Percentiles rank a stretch among this genome's conserved stretches.
phyloP scores from a whole-genome alignment of 2,113 vertebrate genomes.

The Physeter macrocephalus region DNA sequence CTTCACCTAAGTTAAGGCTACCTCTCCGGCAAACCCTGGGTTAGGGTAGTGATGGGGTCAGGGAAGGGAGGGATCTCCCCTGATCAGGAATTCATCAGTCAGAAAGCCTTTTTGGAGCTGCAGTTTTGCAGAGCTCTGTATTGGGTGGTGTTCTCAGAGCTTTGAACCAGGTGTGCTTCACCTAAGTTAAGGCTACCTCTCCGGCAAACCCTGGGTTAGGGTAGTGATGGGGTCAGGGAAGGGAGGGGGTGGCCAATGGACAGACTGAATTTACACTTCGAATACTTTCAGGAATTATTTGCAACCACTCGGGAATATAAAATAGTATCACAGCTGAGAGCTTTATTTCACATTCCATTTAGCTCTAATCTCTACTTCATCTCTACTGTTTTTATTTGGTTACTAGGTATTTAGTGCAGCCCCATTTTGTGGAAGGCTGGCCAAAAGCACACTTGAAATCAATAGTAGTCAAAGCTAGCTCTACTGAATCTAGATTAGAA shows the following conservation, averaged over 20 bases:
- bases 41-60: not conserved
- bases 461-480: not conserved
- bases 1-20: not conserved
- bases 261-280: not conserved
- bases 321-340: not conserved
- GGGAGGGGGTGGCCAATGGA: not conserved
- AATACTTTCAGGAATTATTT: not conserved
- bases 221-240: not conserved
- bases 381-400: not conserved
- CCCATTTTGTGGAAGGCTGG: not conserved
- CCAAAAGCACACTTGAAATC: not conserved
- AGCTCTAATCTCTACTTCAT: not conserved
- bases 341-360: slow-evolving; percentile 18
- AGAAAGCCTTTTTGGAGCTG: too few species aligned
- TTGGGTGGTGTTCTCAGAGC: not conserved
- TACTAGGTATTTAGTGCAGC: slow-evolving; percentile 17
- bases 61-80: not conserved
- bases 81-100: too few species aligned
- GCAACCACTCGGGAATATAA: not conserved
- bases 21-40: not conserved
- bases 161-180: not conserved
- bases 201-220: rapidly evolving
- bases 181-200: not conserved
- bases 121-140: too few species aligned
- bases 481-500: not conserved